Evolutionary conservation across 1,140 invertebrate genomes (phyloP), one percentile per base, ranked within the genome.

Genomic region (Rhopalosiphum padi): DNA sequence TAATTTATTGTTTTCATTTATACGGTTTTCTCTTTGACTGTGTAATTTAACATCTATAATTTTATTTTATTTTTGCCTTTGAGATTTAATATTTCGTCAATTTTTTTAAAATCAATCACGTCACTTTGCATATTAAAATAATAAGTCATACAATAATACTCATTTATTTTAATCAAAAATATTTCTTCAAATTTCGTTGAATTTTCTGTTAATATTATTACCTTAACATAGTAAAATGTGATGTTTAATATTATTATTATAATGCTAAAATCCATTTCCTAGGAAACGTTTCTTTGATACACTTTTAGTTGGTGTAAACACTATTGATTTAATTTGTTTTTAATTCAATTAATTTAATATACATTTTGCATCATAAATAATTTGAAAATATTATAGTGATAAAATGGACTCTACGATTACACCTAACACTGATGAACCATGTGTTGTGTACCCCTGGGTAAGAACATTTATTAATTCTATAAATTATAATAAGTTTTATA

Each of bases 371-470:
- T 11, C 37, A 11, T 7, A 30, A n/a, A 46, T 87, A n/a, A 46
- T 87, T 30, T n/a, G 23, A 25, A 30, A 46, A 21, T 7, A n/a
- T 18, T 18, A 46, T 18, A 88, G 11, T 51, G 25, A 48, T 51
- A 35, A 22, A 35, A 87, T 48, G 86, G 21, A 48, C 18, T 41
- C 43, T 18, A 3, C 18, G n/a, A 88, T 21, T 48, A 2, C 21
- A 30, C 8, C 46, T 8, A 48, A 88, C 53, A 41, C n/a, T 5
- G 87, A 53, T 55, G n/a, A 55, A 55, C 87, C 35, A 9, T 89
- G 87, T 23, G 22, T 89, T 41, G 35, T 53, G 4, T 89, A 89
- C 37, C 87, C 87, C 23, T 89, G 87, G 87, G 87, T 89, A 55
- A 89, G 87, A 53, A 37, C 1, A 23, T 21, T n/a, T 0, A 1